phyloP scores from a whole-genome alignment of 2,113 vertebrate species.

The Pachycephala philippinensis region DNA sequence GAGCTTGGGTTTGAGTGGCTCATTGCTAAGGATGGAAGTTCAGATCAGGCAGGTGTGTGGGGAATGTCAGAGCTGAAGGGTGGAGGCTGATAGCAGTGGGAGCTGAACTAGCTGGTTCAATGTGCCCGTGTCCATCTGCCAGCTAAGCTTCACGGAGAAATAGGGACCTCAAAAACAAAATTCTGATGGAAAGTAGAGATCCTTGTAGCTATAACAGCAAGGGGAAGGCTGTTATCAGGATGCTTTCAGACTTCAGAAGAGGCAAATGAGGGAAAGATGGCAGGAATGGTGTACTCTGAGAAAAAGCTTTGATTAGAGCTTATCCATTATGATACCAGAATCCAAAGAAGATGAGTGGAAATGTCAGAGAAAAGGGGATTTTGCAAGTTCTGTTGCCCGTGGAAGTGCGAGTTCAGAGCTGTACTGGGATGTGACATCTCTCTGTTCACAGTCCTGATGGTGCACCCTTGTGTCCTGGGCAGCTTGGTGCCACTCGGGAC shows the following conservation, averaged over 20 bases:
- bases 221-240: neutral
- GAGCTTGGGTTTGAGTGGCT: neutral
- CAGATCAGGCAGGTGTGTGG: neutral
- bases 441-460: neutral
- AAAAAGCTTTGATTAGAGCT: neutral
- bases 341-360: neutral
- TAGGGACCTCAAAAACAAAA: neutral
- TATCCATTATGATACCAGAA: neutral
- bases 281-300: neutral
- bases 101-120: neutral
- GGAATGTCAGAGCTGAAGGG: neutral
- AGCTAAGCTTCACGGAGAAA: neutral
- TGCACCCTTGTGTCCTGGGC: neutral
- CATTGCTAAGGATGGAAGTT: neutral
- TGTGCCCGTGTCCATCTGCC: neutral
- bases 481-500: accelerated
- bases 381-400: neutral
- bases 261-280: neutral
- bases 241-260: neutral
- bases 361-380: neutral
- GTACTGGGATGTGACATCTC: neutral
- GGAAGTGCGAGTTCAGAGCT: neutral
- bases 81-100: neutral
- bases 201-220: neutral
- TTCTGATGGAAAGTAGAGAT: neutral